phyloP scores from a whole-genome alignment of 2,797 vertebrate species.

The Sparus aurata region DNA sequence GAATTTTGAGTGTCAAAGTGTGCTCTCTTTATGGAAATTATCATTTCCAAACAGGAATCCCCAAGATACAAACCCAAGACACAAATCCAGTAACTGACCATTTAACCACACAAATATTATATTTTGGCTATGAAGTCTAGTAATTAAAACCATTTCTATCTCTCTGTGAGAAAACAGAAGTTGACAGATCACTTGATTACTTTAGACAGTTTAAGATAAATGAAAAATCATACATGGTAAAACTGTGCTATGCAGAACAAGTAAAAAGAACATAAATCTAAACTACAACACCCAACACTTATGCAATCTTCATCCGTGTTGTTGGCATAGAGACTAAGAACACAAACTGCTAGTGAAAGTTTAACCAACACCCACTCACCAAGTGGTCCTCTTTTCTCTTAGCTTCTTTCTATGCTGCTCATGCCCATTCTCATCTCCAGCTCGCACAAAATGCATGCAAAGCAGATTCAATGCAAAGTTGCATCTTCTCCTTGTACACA shows the following conservation, averaged over 20 bases:
- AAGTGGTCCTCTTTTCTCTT: conserved; percentile 69
- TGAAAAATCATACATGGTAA: background rate
- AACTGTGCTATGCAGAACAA: conserved; percentile 13
- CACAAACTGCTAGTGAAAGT: conserved; percentile 67
- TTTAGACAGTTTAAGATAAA: background rate
- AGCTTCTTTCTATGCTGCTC: conserved; percentile 79
- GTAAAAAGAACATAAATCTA: conserved; percentile 32
- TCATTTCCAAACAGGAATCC: conserved; percentile 4
- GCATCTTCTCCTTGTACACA: conserved; percentile 41
- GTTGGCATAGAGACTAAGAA: conserved; percentile 52
- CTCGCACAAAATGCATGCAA: conserved; percentile 75
- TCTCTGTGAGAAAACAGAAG: background rate
- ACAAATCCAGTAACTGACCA: background rate
- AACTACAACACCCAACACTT: conserved; percentile 38
- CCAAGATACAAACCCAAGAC: background rate
- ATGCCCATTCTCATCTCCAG: conserved; percentile 70
- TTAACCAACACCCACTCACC: conserved; percentile 67
- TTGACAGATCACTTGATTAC: background rate
- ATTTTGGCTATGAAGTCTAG: background rate
- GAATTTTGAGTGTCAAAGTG: background rate
- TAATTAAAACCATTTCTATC: background rate
- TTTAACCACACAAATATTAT: conserved; percentile 9
- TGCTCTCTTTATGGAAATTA: background rate
- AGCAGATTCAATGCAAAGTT: conserved; percentile 69
- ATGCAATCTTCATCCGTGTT: conserved; percentile 45